Evolutionary conservation across 2,113 vertebrate genomes (phyloP), one percentile per base, ranked within the genome.

Genomic region (Notarius quadriscutis): DNA sequence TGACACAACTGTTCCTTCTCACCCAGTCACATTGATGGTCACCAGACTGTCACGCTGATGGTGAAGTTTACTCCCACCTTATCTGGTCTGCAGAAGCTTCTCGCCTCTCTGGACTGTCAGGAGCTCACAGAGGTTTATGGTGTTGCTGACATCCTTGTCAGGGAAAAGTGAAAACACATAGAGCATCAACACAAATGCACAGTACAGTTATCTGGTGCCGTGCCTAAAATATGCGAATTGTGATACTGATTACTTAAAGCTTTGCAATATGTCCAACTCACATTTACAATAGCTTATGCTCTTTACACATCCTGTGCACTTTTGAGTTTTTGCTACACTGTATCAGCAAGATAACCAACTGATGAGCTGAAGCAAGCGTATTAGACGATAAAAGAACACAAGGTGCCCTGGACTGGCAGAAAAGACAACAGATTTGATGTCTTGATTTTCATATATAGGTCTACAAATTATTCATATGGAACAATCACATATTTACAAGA

Each of bases 51-150:
- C 88, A 95, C 94, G 0, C 80, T 96, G 85, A 95, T 93, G 0
- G 96, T 97, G 90, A 91, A 91, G 0, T 95, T 97, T 0, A 85
- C 95, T 15, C 96, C 97, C 2, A 93, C 93, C 7, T 91, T 95
- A 62, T 34, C 95, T 0, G 97, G 97, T 0, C 89, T 85, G 0
- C 95, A 96, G 87, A 97, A 97, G 91, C 95, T 98, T 67, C 92
- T 96, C 17, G 96, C 95, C 74, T 96, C 96, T 8, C 18, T 98
- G 91, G 94, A 97, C 93, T 97, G 97, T 86, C 92, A 90, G 4
- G 96, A 96, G 92, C 95, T 98, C 79, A 96, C 94, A 27, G 96
- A 96, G 89, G 96, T 98, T 75, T 96, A 97, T 0, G 97, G 97
- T 1, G 95, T 95, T 77, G 91, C 94, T 14, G 92, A 95, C 79